Evolutionary conservation across 1,140 invertebrate species (phyloP).

Genomic region (Philopotamus ludificatus): DNA sequence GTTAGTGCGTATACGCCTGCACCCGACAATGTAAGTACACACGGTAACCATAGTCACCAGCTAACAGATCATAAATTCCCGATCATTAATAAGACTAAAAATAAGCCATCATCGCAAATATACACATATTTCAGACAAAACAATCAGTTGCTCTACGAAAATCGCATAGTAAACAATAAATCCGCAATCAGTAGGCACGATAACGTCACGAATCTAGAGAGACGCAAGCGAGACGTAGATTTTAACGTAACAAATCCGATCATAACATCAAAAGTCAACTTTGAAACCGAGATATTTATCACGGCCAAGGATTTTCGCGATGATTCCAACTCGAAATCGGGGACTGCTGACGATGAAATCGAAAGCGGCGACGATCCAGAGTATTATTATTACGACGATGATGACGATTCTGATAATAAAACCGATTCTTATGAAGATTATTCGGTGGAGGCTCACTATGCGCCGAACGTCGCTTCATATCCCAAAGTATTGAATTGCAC

Average conservation of each 20-base stretch:
- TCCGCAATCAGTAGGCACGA: no score
- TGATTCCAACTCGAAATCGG: conserved; percentile 5
- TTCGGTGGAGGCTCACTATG: conserved; percentile 23
- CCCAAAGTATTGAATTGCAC: neutral
- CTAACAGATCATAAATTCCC: conserved; percentile 16
- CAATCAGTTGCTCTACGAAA: no score
- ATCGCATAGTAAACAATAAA: no score
- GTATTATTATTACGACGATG: conserved; percentile 37
- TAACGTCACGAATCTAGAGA: no score
- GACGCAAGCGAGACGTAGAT: conserved; percentile 12
- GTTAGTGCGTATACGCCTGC: conserved; percentile 15
- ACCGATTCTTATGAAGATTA: conserved; percentile 22
- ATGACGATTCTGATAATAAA: conserved; percentile 26
- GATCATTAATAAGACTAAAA: conserved; percentile 6
- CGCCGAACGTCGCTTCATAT: conserved; percentile 17
- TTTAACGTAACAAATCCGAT: conserved; percentile 1
- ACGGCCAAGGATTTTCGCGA: conserved; percentile 21
- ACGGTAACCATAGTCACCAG: conserved; percentile 10
- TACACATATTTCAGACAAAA: no score
- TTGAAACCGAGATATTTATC: conserved; percentile 30
- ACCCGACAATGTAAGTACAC: conserved; percentile 38
- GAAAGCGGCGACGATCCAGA: conserved; percentile 21
- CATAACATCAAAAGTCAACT: conserved; percentile 10
- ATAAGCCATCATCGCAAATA: no score
- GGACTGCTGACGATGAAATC: no score